phyloP scores from a whole-genome alignment of 2,113 vertebrate genomes.

The Oncorhynchus clarkii region DNA sequence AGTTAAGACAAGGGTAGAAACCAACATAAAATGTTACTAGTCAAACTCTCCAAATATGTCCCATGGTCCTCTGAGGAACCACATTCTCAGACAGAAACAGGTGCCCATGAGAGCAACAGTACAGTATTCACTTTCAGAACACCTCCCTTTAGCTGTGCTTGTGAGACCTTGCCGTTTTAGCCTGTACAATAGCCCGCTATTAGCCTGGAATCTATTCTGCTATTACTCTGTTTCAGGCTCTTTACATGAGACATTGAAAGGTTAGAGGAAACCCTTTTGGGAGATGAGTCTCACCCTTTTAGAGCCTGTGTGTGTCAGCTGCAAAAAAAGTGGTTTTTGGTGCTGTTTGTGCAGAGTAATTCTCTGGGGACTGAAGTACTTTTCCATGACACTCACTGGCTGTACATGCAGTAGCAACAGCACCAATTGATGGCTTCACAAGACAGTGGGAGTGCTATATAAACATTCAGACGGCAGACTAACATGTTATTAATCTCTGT shows the following conservation, averaged over 20 bases:
- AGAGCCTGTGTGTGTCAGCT: slow-evolving; percentile 59
- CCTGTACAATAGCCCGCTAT: slow-evolving; percentile 18
- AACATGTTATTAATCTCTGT: not conserved
- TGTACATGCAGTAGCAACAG: slow-evolving; percentile 40
- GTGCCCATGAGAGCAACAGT: not conserved
- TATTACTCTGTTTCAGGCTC: not conserved
- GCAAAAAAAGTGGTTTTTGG: not conserved
- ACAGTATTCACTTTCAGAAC: slow-evolving; percentile 1
- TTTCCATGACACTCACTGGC: slow-evolving; percentile 29
- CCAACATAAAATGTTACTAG: not conserved
- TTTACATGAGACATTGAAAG: slow-evolving; percentile 12
- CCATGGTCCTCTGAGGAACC: not conserved
- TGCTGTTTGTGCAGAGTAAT: slow-evolving; percentile 39
- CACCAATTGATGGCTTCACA: slow-evolving; percentile 33
- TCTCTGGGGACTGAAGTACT: slow-evolving; percentile 7
- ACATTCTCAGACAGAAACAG: not conserved
- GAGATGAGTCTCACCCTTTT: slow-evolving; percentile 35
- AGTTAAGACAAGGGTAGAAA: too few species aligned
- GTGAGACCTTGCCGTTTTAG: slow-evolving; percentile 28
- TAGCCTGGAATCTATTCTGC: too few species aligned
- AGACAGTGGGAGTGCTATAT: not conserved
- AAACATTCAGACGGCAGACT: too few species aligned
- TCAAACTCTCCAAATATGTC: not conserved
- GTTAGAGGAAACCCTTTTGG: slow-evolving; percentile 35
- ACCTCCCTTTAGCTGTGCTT: slow-evolving; percentile 13